Percentiles rank a stretch among this genome's conserved stretches.
Conservation (phyloP, 2,113 vertebrate genomes). For the Rhineura floridana region DNA sequence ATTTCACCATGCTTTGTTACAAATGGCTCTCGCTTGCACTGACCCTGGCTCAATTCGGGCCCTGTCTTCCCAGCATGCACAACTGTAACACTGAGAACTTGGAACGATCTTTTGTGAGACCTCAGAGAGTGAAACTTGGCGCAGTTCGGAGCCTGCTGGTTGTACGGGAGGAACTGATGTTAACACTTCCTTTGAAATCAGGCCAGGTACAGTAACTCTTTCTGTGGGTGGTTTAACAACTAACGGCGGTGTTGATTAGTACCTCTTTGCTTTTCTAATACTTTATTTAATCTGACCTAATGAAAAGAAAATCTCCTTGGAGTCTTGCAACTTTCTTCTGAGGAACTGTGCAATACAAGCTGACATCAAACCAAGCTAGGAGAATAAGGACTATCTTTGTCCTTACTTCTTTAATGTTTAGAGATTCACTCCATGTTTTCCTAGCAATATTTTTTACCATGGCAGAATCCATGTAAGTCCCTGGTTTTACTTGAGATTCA, state of each 20-base stretch:
- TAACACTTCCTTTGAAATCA: constrained; percentile 70
- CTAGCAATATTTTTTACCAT: background rate
- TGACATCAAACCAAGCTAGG: background rate
- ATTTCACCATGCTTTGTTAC: constrained; percentile 69
- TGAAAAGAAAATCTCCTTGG: background rate
- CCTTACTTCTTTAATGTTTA: background rate
- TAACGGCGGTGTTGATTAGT: background rate
- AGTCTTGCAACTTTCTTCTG: background rate
- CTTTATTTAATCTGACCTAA: background rate
- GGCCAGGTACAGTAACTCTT: constrained; percentile 82
- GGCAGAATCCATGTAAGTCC: background rate
- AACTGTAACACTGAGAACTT: background rate
- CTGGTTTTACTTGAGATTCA: background rate
- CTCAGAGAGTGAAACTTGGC: constrained; percentile 78
- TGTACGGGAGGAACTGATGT: constrained; percentile 82
- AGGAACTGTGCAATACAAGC: rapidly evolving
- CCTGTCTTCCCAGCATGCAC: constrained; percentile 43
- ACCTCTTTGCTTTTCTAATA: background rate
- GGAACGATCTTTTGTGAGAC: background rate
- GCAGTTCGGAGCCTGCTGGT: constrained; percentile 89
- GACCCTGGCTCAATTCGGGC: constrained; percentile 70
- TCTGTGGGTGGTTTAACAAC: background rate
- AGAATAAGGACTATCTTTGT: background rate
- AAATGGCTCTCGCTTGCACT: constrained; percentile 63
- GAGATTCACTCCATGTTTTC: background rate